Percentiles rank a stretch among this genome's conserved stretches.
These are phyloP conservation scores for Kradibia gibbosae DNA, from an alignment of 1,140 invertebrate species.

Conservation along the genomic window DNA sequence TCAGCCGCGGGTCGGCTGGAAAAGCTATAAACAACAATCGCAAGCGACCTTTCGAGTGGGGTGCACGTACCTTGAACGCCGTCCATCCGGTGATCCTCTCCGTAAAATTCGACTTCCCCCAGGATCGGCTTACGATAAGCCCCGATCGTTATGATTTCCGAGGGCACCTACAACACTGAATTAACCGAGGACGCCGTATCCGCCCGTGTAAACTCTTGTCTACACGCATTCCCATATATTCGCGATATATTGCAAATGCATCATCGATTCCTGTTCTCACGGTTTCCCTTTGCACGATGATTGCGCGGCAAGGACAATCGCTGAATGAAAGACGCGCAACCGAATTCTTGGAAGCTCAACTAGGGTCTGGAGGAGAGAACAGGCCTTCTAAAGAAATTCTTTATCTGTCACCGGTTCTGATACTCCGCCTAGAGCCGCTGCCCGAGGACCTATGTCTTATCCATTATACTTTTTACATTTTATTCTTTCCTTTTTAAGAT, in stretches of 20 bases:
- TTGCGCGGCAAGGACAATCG: constrained; percentile 29
- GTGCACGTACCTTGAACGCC: not conserved
- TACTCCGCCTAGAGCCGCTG: no score
- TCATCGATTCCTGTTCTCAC: constrained; percentile 62
- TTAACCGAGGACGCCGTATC: not conserved
- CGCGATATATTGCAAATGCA: constrained; percentile 17
- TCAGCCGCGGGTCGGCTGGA: not conserved
- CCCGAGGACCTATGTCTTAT: no score
- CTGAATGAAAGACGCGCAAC: constrained; percentile 16
- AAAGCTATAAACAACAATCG: not conserved
- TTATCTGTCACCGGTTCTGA: no score
- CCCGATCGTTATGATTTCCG: not conserved
- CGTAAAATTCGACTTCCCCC: not conserved
- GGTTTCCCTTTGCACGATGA: constrained; percentile 55
- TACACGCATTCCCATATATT: not conserved
- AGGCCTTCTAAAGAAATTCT: no score
- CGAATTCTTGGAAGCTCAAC: constrained; percentile 1
- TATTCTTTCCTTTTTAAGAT: no score
- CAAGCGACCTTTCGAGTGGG: not conserved
- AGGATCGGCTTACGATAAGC: not conserved
- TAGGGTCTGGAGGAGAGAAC: no score
- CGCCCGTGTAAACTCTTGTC: not conserved
- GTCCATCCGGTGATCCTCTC: not conserved
- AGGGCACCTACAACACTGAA: not conserved
- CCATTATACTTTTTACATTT: no score